Base-by-base conservation (phyloP, 2,113 vertebrate species). In the Pungitius pungitius region DNA sequence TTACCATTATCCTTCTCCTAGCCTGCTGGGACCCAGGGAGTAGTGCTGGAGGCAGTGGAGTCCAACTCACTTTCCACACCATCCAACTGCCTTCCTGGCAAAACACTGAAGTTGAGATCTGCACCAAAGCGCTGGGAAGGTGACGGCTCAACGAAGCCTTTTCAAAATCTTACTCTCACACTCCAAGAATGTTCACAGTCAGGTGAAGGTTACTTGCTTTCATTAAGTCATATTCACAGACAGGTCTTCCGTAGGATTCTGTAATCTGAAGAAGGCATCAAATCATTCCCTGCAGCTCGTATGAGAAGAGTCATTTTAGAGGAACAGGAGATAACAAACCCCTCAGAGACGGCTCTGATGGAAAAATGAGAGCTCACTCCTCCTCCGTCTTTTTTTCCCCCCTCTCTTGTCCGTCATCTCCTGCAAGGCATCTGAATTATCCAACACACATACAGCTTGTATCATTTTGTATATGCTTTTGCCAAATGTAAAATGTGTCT, bases 1-100 rank as follows among this genome's bases (percentile, higher is more conserved):
- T 88, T 78, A 87, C 78, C 63, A 75, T 82, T 75, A 85, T 87
- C 78, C 78, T 54, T 6, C 51, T 74, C 43, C 26, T 7, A 56
- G 72, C 45, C 75, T 65, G 76, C 76, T 75, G 74, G 75, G 71
- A 70, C 39, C 55, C 26, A 24, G 33, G 40, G 14, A 54, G 63
- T 55, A 37, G 80, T 57, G 75, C 74, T 60, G 26, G 67, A 62
- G 37, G 49, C 78, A 67, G 55, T 7, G 0, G 45, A 80, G 59
- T 73, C 75, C 80, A 73, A 65, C 73, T 66, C 71, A 49, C 40
- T 70, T 73, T 67, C 54, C 43, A 22, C 43, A 22, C 30, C 52
- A 58, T 49, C 49, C 14, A 4, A 69, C 60, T n/a, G 66, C 51
- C 59, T 83, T 3, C n/a, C 76, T 68, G 73, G 49, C 73, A 80